Conservation (phyloP, 2,113 vertebrate genomes). For the Pterocles orientalis region DNA sequence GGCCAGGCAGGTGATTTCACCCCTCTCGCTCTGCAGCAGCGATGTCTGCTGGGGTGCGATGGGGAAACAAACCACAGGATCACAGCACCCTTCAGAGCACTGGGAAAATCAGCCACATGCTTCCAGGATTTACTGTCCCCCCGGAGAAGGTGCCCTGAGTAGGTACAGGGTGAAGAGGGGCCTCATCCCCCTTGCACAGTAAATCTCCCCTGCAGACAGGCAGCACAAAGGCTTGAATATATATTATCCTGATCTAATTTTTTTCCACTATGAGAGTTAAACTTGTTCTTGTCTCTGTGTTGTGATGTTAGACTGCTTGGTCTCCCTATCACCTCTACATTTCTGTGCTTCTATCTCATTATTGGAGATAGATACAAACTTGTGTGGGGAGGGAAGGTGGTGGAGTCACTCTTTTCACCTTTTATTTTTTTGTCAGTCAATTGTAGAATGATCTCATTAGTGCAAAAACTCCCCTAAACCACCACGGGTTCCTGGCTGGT, state of each 20-base stretch:
- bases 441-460: background rate
- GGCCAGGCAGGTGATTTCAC: background rate
- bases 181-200: no score
- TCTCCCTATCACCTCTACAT: background rate
- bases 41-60: fast-evolving
- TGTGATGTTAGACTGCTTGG: background rate
- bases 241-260: background rate
- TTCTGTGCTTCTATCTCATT: background rate
- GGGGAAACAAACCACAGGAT: background rate
- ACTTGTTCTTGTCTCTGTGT: background rate
- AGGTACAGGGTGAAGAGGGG: background rate
- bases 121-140: background rate
- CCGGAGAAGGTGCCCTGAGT: background rate
- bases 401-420: background rate
- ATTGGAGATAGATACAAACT: background rate
- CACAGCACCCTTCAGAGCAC: background rate
- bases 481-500: fast-evolving
- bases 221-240: background rate
- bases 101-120: background rate
- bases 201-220: background rate
- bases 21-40: background rate
- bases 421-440: background rate
- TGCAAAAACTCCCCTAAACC: background rate
- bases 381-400: background rate
- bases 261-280: background rate